Conservation (phyloP, 2,888 invertebrate species). For the Chrysotoxum bicinctum region DNA sequence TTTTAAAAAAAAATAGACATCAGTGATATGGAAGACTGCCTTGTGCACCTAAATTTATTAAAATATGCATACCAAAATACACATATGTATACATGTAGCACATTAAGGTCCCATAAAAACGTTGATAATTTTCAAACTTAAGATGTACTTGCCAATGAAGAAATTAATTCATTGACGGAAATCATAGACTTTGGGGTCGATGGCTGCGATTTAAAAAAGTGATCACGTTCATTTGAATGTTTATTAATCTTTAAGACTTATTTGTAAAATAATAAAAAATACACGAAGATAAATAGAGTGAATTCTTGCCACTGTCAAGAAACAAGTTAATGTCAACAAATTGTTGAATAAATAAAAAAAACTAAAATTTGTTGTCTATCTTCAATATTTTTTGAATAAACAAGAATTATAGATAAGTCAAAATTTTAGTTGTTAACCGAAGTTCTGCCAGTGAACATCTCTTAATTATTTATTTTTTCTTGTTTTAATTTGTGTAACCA, state of each 20-base stretch:
- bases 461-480: not conserved
- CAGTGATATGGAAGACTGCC: not conserved
- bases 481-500: not conserved
- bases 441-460: not conserved
- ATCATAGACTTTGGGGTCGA: not conserved
- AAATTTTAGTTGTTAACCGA: not conserved
- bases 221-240: not conserved
- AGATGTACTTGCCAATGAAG: not conserved
- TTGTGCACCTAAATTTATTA: not conserved
- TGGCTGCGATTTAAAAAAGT: not conserved
- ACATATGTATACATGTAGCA: not conserved
- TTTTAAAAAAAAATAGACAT: not conserved
- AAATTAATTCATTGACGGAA: not conserved
- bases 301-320: not conserved
- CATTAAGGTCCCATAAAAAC: not conserved
- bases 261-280: not conserved
- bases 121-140: not conserved
- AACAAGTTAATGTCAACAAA: not conserved
- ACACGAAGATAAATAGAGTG: not conserved
- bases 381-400: not conserved
- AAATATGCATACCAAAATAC: too few species aligned
- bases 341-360: constrained; percentile 10
- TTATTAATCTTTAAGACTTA: not conserved
- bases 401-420: not conserved
- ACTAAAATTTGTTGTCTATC: not conserved